Evolutionary conservation across 2,113 vertebrate species (phyloP).

Genomic region (Labeo catla): DNA sequence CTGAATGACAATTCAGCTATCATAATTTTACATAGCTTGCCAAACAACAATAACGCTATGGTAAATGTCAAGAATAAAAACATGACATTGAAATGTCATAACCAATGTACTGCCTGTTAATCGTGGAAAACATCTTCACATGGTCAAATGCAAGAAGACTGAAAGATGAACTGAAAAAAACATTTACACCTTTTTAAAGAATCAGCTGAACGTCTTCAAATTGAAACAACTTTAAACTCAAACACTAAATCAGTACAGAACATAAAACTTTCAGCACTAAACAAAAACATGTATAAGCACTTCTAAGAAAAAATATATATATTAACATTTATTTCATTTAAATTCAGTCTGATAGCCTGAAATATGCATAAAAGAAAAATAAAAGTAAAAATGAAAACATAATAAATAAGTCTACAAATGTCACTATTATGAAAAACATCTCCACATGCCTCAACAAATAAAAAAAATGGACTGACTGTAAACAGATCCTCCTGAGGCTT

Average conservation of each 20-base stretch:
- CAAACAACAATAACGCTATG: background rate
- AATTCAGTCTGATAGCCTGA: background rate
- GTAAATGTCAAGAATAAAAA: background rate
- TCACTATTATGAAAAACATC: background rate
- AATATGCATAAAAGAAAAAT: background rate
- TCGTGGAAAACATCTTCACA: background rate
- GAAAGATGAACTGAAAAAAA: slow-evolving; percentile 4
- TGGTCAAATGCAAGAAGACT: background rate
- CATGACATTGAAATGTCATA: background rate
- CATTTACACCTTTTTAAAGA: slow-evolving; percentile 14
- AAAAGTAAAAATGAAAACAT: background rate
- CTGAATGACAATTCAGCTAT: background rate
- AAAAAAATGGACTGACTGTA: background rate
- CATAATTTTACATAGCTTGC: background rate
- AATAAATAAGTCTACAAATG: background rate
- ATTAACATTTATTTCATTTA: background rate
- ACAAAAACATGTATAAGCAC: background rate
- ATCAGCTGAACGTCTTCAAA: background rate
- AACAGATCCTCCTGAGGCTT: background rate
- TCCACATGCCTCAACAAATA: background rate
- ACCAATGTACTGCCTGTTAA: background rate
- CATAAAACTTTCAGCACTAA: background rate
- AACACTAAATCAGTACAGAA: background rate
- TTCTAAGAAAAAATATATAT: background rate
- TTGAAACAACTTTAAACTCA: background rate